Percentiles rank a stretch among this genome's conserved stretches.
These are phyloP conservation scores for Penaeus indicus DNA, from an alignment of 1,140 invertebrate genomes.

Conservation along the genomic window DNA sequence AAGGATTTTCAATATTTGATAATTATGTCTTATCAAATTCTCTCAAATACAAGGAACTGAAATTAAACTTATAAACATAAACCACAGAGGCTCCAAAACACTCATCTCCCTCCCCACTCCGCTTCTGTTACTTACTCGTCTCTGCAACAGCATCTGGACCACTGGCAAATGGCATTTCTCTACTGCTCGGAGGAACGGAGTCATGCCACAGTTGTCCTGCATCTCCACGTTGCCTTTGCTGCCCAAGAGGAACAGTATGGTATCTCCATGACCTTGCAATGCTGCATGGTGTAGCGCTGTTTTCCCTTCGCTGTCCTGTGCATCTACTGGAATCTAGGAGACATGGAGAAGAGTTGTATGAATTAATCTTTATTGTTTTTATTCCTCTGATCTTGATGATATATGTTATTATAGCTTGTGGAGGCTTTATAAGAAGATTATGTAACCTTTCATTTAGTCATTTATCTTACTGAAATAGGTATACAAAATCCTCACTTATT, in stretches of 20 bases:
- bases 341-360: not conserved
- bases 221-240: slow-evolving; percentile 51
- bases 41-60: not conserved
- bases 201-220: slow-evolving; percentile 41
- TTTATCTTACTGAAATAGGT: too few relatives aligned
- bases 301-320: slow-evolving; percentile 51
- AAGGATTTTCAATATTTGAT: too few relatives aligned
- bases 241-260: slow-evolving; percentile 48
- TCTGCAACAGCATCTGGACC: slow-evolving; percentile 50
- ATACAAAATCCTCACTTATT: too few relatives aligned
- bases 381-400: too few relatives aligned
- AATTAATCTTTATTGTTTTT: not conserved
- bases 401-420: too few relatives aligned
- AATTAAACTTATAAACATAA: not conserved
- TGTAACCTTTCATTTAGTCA: too few relatives aligned
- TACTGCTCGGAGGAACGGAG: slow-evolving; percentile 42
- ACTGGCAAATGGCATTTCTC: slow-evolving; percentile 45
- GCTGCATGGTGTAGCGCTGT: slow-evolving; percentile 50
- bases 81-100: too few relatives aligned
- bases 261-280: slow-evolving; percentile 35
- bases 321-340: slow-evolving; percentile 48
- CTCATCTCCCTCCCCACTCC: too few relatives aligned
- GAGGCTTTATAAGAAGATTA: too few relatives aligned
- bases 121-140: slow-evolving; percentile 17
- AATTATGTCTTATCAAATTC: too few relatives aligned